Evolutionary conservation across 2,888 invertebrate genomes (phyloP).

Genomic region (Amphipoea oculea): DNA sequence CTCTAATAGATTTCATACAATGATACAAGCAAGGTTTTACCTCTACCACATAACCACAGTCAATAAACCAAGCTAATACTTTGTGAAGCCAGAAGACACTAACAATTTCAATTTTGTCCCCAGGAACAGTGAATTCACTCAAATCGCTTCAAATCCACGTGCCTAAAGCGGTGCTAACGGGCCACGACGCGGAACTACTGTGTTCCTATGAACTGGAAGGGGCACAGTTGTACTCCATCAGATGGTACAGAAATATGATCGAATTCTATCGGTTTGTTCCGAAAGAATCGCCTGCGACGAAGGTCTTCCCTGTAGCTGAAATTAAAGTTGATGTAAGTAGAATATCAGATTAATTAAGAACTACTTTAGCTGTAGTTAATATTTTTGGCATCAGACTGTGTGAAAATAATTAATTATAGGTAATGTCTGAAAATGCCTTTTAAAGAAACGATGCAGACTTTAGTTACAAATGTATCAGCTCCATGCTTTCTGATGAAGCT

Average conservation of each 20-base stretch:
- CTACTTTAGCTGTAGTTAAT: not conserved
- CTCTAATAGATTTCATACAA: not conserved
- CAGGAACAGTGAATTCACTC: slow-evolving; percentile 86
- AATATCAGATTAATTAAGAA: not conserved
- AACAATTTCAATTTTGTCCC: slow-evolving; percentile 49
- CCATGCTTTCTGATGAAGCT: not conserved
- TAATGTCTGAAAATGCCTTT: not conserved
- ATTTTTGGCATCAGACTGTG: not conserved
- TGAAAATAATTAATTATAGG: not conserved
- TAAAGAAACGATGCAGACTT: too few species aligned
- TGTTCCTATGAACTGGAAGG: slow-evolving; percentile 91
- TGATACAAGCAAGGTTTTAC: not conserved
- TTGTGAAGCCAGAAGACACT: not conserved
- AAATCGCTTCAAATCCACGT: slow-evolving; percentile 88
- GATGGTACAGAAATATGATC: slow-evolving; percentile 94
- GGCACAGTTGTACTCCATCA: slow-evolving; percentile 93
- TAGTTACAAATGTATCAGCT: not conserved
- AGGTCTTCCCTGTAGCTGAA: slow-evolving; percentile 92
- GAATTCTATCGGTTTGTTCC: slow-evolving; percentile 95
- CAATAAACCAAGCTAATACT: not conserved
- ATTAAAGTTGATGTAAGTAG: slow-evolving; percentile 94
- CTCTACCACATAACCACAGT: too few species aligned
- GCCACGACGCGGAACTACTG: slow-evolving; percentile 87
- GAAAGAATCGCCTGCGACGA: slow-evolving; percentile 93
- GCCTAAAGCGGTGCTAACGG: slow-evolving; percentile 89